Percentiles rank a stretch among this genome's conserved stretches.
These are phyloP conservation scores for Campoplex capitator DNA, from an alignment of 2,888 invertebrate species.

Conservation along the genomic window DNA sequence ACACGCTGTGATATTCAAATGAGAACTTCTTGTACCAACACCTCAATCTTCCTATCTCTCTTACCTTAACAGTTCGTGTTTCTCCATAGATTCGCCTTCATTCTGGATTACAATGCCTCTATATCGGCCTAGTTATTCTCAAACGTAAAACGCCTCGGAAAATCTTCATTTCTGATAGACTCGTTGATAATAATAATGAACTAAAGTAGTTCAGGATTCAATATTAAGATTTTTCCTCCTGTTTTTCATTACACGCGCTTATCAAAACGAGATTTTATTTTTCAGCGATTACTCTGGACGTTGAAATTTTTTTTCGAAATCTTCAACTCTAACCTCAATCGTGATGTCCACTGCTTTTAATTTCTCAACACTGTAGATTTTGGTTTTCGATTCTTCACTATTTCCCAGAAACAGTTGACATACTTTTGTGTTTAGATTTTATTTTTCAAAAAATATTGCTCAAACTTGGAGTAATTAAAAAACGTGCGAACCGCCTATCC, in stretches of 20 bases:
- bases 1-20: constrained; percentile 80
- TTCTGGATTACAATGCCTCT: constrained; percentile 2
- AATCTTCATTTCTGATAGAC: constrained; percentile 3
- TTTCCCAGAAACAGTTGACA: too few relatives aligned
- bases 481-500: too few relatives aligned
- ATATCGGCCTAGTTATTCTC: constrained; percentile 62
- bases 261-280: not conserved
- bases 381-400: too few relatives aligned
- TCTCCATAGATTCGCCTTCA: constrained; percentile 62
- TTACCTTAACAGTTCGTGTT: constrained; percentile 35
- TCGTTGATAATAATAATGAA: not conserved
- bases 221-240: not conserved
- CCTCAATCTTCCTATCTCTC: constrained; percentile 70
- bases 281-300: not conserved
- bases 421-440: too few relatives aligned
- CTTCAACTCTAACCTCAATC: too few relatives aligned
- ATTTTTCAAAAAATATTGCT: not conserved
- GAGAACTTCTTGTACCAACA: constrained; percentile 67
- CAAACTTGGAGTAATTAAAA: too few relatives aligned
- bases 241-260: not conserved
- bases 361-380: too few relatives aligned
- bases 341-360: too few relatives aligned
- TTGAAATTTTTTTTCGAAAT: not conserved
- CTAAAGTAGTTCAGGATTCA: not conserved
- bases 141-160: not conserved